Evolutionary conservation across 2,888 invertebrate species (phyloP), one percentile per base, ranked within the genome.

Genomic region (Dilophus febrilis): DNA sequence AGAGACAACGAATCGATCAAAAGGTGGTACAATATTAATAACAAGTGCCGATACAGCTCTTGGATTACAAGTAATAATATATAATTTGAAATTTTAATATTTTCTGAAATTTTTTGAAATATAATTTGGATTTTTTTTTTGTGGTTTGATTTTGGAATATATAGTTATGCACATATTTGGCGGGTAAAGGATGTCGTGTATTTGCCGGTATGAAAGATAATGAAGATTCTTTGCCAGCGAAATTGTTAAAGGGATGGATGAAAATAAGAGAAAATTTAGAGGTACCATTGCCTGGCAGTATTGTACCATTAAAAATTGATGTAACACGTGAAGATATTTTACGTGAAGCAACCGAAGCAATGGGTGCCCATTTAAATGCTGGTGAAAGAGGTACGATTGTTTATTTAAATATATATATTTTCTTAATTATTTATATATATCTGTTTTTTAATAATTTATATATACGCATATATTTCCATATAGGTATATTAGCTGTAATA

Each of bases 1-100:
- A 48, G 65, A 68, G 37, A 51, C 51, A 30, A 55, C 64, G 44
- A 68, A 69, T 2, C 56, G 58, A 40, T 59, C 58, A 19, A 64
- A 65, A 10, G 77, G 76, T 49, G 75, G 74, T 48, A 79, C 80
- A 41, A 76, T 85, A 35, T 67, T 85, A 43, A 74, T 85, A 44
- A 85, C 85, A 22, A 82, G 77, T 42, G 81, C 79, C 44, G 84
- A 84, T 49, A 82, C 80, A 41, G 80, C 81, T 31, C 67, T 84
- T 44, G 85, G 84, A 36, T 64, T 84, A 50, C 84, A 85, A 67
- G 74, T 77, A 48, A 22, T n/a, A n/a, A n/a, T n/a, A n/a, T n/a
- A n/a, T n/a, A n/a, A n/a, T n/a, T n/a, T n/a, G 45, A 46, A 47
- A 36, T 41, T 34, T n/a, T 36, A 40, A 28, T 12, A 40, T 37